Conservation (phyloP, 2,797 vertebrate species). For the Acanthiza pusilla region DNA sequence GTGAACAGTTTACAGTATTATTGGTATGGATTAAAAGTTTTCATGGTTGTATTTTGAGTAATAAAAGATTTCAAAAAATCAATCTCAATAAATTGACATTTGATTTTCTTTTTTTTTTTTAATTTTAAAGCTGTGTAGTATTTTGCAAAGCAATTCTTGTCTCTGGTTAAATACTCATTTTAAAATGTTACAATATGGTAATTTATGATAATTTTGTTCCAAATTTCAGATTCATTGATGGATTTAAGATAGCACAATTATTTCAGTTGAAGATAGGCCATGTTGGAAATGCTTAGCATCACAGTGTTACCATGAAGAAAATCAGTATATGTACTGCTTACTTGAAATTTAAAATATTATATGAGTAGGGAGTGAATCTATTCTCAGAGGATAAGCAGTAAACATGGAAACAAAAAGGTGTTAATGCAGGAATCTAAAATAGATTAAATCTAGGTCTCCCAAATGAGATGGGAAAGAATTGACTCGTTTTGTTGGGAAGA, state of each 20-base stretch:
- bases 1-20: not conserved
- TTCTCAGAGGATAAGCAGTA: slow-evolving; percentile 9
- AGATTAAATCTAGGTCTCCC: slow-evolving; percentile 46
- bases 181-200: slow-evolving; percentile 24
- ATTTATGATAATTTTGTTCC: slow-evolving; percentile 35
- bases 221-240: slow-evolving; percentile 38
- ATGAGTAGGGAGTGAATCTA: not conserved
- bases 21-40: not conserved
- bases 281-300: not conserved
- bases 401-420: slow-evolving; percentile 36
- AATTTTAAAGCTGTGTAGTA: not conserved
- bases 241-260: slow-evolving; percentile 24
- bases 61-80: not conserved
- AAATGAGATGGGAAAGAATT: not conserved
- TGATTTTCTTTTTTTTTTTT: not conserved
- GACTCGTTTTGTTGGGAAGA: not conserved
- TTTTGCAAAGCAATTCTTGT: slow-evolving; percentile 18
- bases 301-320: slow-evolving; percentile 5
- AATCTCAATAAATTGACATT: not conserved
- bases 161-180: slow-evolving; percentile 2
- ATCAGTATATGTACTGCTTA: not conserved
- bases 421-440: slow-evolving; percentile 41
- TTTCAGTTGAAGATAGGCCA: slow-evolving; percentile 39
- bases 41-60: not conserved
- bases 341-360: slow-evolving; percentile 19